Evolutionary conservation across 23 tunicate genomes (phyloP), one percentile per base, ranked within the genome.

Genomic region (Corella eumyota): DNA sequence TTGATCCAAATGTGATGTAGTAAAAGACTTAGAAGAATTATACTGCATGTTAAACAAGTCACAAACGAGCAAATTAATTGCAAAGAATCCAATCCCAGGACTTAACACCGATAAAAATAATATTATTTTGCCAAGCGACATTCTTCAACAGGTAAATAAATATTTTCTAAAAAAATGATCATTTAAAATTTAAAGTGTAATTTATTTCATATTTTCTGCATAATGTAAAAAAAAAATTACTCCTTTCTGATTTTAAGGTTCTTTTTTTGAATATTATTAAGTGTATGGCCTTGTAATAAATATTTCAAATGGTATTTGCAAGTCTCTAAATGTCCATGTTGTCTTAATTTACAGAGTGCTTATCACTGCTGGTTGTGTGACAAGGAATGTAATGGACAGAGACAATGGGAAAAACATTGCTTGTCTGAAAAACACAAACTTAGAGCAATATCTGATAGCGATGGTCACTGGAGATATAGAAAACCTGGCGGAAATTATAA

Each of bases 331-430:
- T 29, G 17, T 11, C 28, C 3, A 25, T 22, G 29, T 4, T 48
- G 19, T 9, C 45, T 30, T 3, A 1, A 3, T 3, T 21, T 22
- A 45, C 50, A 84, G 81, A 84, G 83, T 30, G 63, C 74, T 15
- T 84, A 65, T 54, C 94, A 84, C 61, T 84, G 94, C 49, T 84
- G 94, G 94, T 62, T 84, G 20, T 84, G 94, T 50, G 80, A 84
- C 62, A 75, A 63, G 34, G 94, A 84, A 35, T 84, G 75, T 32
- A 84, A 75, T 52, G 81, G 73, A 23, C 81, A 84, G 56, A 58
- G 74, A 19, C 83, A 84, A 31, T 84, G 94, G 94, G 82, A 84
- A 23, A 50, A 64, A 28, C 94, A 84, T 61, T 84, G 94, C 34
- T 50, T 34, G 17, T 75, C 83, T 4, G 83, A 77, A 40, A 84